Evolutionary conservation across 2,888 invertebrate genomes (phyloP), one percentile per base, ranked within the genome.

Genomic region (Torymus tubicola): DNA sequence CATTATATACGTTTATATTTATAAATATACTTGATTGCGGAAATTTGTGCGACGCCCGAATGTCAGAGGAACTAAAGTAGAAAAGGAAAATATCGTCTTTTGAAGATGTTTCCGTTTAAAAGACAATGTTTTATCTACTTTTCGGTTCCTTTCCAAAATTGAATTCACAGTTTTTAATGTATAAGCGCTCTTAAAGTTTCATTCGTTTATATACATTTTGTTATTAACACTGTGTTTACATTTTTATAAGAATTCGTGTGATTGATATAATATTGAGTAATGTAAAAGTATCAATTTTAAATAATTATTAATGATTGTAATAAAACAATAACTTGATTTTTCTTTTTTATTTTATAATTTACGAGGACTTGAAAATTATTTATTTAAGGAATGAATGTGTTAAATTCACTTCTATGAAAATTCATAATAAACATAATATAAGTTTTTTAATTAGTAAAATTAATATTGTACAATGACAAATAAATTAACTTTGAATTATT

Each of bases 111-210:
- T 5, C 65, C 55, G 16, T 24, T 13, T 2, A 52, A 24, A 42
- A 58, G 52, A 55, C 57, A 42, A 65, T 8, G 2, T 52, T 63
- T 58, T 31, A 52, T 50, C 14, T 13, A 72, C 31, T 67, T 18
- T n/a, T 53, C n/a, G 13, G 61, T 67, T 61, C 67, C 42, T 5
- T 72, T 55, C 21, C 24, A 70, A 31, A 78, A 60, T 21, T 18
- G 18, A 18, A 12, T 58, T 61, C 16, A 61, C 61, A 64, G 8
- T 58, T 65, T 75, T 65, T 2, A 64, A 61, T 53, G 16, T 65
- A 31, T 31, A 74, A 80, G 64, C 80, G 65, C 80, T 60, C 74
- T 80, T 80, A 80, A 80, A 75, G 74, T 75, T 75, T 74, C 3
- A 52, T 31, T 74, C 73, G 57, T 69, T 79, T 55, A n/a, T 42